Evolutionary conservation across 1,140 invertebrate species (phyloP), one percentile per base, ranked within the genome.

Genomic region (Danaus plexippus): DNA sequence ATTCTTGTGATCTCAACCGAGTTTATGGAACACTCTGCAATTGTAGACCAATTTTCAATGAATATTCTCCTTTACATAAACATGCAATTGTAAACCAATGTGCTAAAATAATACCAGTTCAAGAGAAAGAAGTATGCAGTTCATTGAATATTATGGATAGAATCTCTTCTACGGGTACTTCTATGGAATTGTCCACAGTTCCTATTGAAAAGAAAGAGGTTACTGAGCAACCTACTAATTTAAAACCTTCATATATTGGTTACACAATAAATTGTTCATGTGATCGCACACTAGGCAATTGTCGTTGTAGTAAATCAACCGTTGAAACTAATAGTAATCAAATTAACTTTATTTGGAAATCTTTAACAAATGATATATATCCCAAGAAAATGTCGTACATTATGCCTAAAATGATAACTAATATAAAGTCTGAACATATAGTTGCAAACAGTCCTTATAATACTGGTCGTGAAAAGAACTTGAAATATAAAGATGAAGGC

Each of bases 231-330:
- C 48, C 18, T 52, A 32, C 11, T 32, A 40, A 52, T 44, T 12
- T 22, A 13, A 47, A 53, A 43, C 43, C 51, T 22, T 71, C 76
- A 11, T 80, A 78, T 55, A 65, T 80, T 43, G 77, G 80, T 3
- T 75, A 65, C 54, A 85, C 77, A 9, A 55, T 82, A 44, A 74
- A 75, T 60, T 82, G 75, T 71, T 62, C 67, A 47, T 82, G 79
- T 64, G 66, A 80, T 49, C 56, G 51, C 48, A 57, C 50, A 43
- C 59, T 83, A 18, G 74, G 73, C n/a, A 54, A 64, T n/a, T 85
- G 79, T 59, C 43, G 67, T 13, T 81, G 79, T 51, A 61, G 67
- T 32, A 82, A 80, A 54, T 71, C 73, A 32, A 43, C 62, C n/a
- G 52, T 70, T 11, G 22, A 64, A 43, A 54, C 56, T 13, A 71